phyloP scores from a whole-genome alignment of 2,888 invertebrate species.

The Nemurella pictetii region DNA sequence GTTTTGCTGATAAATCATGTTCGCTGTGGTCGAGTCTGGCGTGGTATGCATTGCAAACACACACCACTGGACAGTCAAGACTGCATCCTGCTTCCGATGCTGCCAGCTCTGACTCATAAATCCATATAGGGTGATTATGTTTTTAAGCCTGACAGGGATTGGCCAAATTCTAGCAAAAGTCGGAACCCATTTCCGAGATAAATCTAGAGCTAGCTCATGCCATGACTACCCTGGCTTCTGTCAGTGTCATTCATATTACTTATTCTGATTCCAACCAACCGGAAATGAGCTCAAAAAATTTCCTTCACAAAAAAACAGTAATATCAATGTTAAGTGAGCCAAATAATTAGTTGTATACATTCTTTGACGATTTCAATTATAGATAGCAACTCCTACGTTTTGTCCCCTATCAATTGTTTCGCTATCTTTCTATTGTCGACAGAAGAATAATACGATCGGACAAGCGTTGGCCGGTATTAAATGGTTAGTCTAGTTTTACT shows the following conservation, averaged over 20 bases:
- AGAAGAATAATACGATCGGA: conserved; percentile 13
- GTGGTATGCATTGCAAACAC: too few relatives aligned
- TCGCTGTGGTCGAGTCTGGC: too few relatives aligned
- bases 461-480: conserved; percentile 5
- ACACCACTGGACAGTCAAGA: too few relatives aligned
- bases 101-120: neutral
- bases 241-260: neutral
- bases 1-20: too few relatives aligned
- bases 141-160: neutral
- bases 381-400: conserved; percentile 16
- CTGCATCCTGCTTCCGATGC: neutral
- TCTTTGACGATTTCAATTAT: conserved; percentile 32
- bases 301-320: conserved; percentile 2
- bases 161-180: neutral
- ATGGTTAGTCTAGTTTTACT: conserved; percentile 23
- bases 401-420: conserved; percentile 17
- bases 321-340: conserved; percentile 27
- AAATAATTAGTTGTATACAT: conserved; percentile 29
- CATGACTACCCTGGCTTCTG: neutral
- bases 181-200: neutral
- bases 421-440: conserved; percentile 2
- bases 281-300: conserved; percentile 25
- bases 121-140: neutral
- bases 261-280: conserved; percentile 16
- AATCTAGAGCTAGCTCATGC: neutral